Conservation (phyloP, 2,797 vertebrate species). For the Lutjanus argentimaculatus region DNA sequence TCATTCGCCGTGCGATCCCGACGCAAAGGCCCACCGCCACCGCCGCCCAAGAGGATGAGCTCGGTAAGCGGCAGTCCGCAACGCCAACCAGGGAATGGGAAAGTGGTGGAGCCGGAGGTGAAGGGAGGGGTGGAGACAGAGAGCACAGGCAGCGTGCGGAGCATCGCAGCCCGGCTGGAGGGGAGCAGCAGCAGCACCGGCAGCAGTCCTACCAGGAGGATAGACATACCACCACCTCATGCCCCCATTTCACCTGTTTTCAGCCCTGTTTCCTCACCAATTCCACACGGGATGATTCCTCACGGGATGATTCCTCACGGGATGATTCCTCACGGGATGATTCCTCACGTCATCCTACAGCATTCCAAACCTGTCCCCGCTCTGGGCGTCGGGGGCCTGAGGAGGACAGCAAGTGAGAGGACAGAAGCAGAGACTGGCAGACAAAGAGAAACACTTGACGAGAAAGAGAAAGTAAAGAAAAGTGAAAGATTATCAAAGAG, state of each 20-base stretch:
- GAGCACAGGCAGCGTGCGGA: constrained; percentile 80
- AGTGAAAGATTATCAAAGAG: constrained; percentile 54
- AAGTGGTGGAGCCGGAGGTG: constrained; percentile 6
- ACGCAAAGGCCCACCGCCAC: constrained; percentile 92
- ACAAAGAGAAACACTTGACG: constrained; percentile 64
- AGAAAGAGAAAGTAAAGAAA: constrained; percentile 74
- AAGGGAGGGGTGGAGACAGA: constrained; percentile 57
- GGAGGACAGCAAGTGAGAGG: constrained; percentile 87
- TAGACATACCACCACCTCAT: constrained; percentile 61
- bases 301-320: background rate
- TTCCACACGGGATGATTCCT: constrained; percentile 3
- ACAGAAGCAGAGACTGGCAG: constrained; percentile 66
- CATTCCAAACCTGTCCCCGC: constrained; percentile 69
- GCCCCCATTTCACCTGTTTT: constrained; percentile 49
- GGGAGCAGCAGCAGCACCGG: constrained; percentile 45
- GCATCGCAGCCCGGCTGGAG: constrained; percentile 82
- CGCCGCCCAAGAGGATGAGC: constrained; percentile 94
- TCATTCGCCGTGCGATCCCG: constrained; percentile 93
- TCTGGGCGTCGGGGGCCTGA: constrained; percentile 74
- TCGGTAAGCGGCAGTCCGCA: constrained; percentile 81
- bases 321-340: constrained; percentile 15
- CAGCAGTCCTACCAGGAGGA: constrained; percentile 72
- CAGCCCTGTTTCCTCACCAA: constrained; percentile 37
- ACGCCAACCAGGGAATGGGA: constrained; percentile 6
- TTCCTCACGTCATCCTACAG: constrained; percentile 23